Evolutionary conservation across 2,113 vertebrate species (phyloP), one percentile per base, ranked within the genome.

Genomic region (Oncorhynchus mykiss): DNA sequence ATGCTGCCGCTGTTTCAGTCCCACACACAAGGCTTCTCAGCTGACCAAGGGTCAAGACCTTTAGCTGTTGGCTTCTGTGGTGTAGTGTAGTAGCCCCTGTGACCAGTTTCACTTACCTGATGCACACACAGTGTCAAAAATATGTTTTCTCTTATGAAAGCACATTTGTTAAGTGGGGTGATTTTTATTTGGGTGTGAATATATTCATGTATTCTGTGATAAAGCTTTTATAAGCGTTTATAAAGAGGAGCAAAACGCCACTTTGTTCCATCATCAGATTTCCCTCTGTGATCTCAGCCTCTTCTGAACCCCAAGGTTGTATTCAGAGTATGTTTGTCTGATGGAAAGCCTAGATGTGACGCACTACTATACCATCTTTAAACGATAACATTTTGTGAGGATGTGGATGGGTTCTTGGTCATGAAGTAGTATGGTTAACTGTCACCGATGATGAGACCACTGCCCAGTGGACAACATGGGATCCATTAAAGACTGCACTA

Each of bases 61-160:
- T 87, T 81, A 45, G 70, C 72, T 78, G 70, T 67, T 79, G 78
- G 75, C 84, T 24, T 20, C 70, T 82, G 83, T 59, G 79, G 86
- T 86, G 16, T 85, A 83, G 60, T 74, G 69, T 45, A 45, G 39
- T 45, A 22, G 5, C 88, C 67, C 81, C 67, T 87, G 86, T 75
- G 80, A 88, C 79, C 80, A 86, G 92, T 93, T 93, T 93, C 92
- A 92, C 87, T 93, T 93, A 90, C 90, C 59, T 83, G 85, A 59
- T 25, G 60, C 69, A 59, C 73, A 59, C 27, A 11, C 11, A 45
- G 3, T 24, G 4, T n/a, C 3, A 34, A 13, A 45, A 11, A 45
- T 45, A 11, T 11, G 39, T 11, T 45, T 45, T 45, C 2, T 45
- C 39, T 45, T 45, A 45, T 5, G 7, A 62, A 62, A 62, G 18